These are phyloP conservation scores for Eledona agricola DNA, from an alignment of 2,888 invertebrate species.

Conservation along the genomic window DNA sequence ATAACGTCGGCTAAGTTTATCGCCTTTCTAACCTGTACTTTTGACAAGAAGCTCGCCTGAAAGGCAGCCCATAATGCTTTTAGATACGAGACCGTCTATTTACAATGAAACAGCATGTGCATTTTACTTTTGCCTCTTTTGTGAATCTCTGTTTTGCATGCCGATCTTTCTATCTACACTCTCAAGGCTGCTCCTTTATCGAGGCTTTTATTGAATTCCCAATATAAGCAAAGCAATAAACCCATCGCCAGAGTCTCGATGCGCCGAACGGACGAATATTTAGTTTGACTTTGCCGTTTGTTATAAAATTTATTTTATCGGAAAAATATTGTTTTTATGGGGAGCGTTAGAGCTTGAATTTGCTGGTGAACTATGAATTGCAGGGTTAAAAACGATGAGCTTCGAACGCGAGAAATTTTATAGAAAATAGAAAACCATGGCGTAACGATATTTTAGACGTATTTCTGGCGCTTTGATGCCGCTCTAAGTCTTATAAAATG, in stretches of 20 bases:
- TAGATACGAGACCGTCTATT: slow-evolving; percentile 13
- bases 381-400: no score
- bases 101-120: slow-evolving; percentile 22
- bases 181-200: slow-evolving; percentile 54
- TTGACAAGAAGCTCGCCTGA: slow-evolving; percentile 14
- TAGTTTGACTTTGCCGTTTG: slow-evolving; percentile 50
- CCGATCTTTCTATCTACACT: slow-evolving; percentile 43
- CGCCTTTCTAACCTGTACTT: slow-evolving; percentile 14
- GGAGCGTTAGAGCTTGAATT: no score
- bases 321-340: no score
- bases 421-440: no score
- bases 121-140: slow-evolving; percentile 20
- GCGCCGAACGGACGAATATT: slow-evolving; percentile 47
- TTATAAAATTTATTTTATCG: no score
- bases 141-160: slow-evolving; percentile 43
- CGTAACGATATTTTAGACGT: no score
- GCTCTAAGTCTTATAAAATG: no score
- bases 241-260: slow-evolving; percentile 60
- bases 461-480: no score
- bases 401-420: no score
- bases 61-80: slow-evolving; percentile 10
- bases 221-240: slow-evolving; percentile 61
- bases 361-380: no score
- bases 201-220: slow-evolving; percentile 59
- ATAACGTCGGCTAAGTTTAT: slow-evolving; percentile 22